These are phyloP conservation scores for Chlorodrepanis virens DNA, from an alignment of 2,113 vertebrate species.

Conservation along the genomic window DNA sequence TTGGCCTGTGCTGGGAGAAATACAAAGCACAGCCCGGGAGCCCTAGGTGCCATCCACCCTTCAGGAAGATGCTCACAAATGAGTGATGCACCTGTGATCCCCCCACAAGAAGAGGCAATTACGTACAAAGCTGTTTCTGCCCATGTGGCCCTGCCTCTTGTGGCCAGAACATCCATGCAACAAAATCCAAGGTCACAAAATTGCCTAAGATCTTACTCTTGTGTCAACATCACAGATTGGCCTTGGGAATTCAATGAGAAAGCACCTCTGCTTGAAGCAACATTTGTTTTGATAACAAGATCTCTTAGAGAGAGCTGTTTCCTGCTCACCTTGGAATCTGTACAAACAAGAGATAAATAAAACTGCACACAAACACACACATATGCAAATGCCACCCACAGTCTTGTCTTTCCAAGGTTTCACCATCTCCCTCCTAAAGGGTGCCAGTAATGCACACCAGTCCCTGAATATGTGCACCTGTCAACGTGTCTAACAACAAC, in stretches of 20 bases:
- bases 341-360: not conserved
- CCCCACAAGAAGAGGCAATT: not conserved
- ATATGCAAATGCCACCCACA: not conserved
- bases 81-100: not conserved
- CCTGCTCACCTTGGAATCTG: not conserved
- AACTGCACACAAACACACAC: not conserved
- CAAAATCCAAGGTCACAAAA: not conserved
- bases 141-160: not conserved
- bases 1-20: not conserved
- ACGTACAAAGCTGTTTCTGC: not conserved
- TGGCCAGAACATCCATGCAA: not conserved
- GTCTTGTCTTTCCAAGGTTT: not conserved
- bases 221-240: rapidly evolving
- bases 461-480: not conserved
- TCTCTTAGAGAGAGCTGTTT: not conserved
- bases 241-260: not conserved
- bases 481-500: not conserved
- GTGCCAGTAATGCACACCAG: not conserved
- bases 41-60: not conserved
- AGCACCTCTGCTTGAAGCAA: not conserved
- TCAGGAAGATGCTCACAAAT: not conserved
- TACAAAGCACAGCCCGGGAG: rapidly evolving
- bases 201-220: not conserved
- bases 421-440: not conserved
- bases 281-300: not conserved